A percentile compares a stretch with the other conserved stretches of the same genome.
phyloP scores from a whole-genome alignment of 2,888 invertebrate genomes.

The Cephus sareptanus region DNA sequence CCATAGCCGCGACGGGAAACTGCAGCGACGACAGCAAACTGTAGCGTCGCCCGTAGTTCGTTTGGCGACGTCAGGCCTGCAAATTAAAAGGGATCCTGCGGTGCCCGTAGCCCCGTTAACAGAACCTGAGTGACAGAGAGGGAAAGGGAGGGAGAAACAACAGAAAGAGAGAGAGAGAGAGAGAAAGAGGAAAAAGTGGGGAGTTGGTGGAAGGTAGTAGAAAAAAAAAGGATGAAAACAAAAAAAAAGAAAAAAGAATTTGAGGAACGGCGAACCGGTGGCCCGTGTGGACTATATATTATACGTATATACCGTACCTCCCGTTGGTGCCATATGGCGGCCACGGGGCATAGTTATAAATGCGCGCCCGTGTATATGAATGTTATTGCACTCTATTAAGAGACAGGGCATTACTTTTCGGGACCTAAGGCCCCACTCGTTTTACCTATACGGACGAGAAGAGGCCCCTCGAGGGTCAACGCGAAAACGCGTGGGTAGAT shows the following conservation, averaged over 20 bases:
- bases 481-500: constrained; percentile 14
- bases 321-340: constrained; percentile 4
- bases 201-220: no score
- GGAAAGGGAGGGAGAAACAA: background rate
- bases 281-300: background rate
- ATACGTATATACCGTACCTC: background rate
- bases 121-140: no score
- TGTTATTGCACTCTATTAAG: constrained; percentile 26
- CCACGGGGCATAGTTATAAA: background rate
- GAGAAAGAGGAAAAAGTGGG: background rate
- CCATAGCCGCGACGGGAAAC: no score
- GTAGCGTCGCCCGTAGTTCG: no score
- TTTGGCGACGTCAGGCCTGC: no score
- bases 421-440: constrained; percentile 28
- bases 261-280: background rate
- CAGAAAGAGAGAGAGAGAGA: background rate
- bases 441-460: constrained; percentile 18
- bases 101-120: no score
- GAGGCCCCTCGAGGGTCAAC: background rate
- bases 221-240: no score
- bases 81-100: no score
- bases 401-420: constrained; percentile 47
- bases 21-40: no score
- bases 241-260: no score
- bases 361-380: constrained; percentile 19